Conservation (phyloP, 2,888 invertebrate genomes). For the Buathra laborator region DNA sequence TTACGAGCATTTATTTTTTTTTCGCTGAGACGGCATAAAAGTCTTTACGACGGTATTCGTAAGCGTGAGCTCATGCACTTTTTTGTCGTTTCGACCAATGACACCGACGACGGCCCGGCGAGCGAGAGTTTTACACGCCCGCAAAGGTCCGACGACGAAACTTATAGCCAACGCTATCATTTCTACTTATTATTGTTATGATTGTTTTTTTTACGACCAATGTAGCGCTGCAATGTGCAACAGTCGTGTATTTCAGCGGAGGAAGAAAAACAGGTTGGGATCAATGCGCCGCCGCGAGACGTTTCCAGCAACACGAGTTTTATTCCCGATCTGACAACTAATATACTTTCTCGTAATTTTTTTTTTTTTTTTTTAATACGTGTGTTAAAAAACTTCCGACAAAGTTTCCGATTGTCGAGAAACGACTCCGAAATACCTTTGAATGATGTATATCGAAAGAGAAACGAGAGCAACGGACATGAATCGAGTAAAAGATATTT, state of each 20-base stretch:
- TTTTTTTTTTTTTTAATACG: not conserved
- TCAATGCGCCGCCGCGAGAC: constrained; percentile 5
- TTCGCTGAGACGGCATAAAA: constrained; percentile 22
- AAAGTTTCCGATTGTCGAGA: not conserved
- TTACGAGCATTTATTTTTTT: constrained; percentile 33
- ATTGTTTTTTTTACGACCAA: not conserved
- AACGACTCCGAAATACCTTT: not conserved
- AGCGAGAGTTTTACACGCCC: constrained; percentile 6
- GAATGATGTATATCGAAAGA: not conserved
- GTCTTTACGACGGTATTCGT: constrained; percentile 42
- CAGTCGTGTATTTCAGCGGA: constrained; percentile 25
- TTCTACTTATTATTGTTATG: constrained; percentile 37
- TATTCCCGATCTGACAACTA: not conserved
- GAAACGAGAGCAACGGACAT: not conserved
- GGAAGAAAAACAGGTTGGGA: constrained; percentile 29
- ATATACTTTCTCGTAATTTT: not conserved
- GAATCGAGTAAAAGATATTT: constrained; percentile 44
- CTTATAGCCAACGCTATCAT: constrained; percentile 1
- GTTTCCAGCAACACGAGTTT: constrained; percentile 17
- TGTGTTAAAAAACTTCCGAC: not conserved
- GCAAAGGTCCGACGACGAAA: constrained; percentile 39
- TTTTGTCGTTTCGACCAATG: constrained; percentile 10
- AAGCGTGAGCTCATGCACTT: constrained; percentile 30
- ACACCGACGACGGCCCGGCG: constrained; percentile 1
- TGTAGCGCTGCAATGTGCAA: not conserved